A percentile compares a stretch with the other conserved stretches of the same genome.
These are phyloP conservation scores for Hymenochirus boettgeri DNA, from an alignment of 2,113 vertebrate species.

Conservation along the genomic window DNA sequence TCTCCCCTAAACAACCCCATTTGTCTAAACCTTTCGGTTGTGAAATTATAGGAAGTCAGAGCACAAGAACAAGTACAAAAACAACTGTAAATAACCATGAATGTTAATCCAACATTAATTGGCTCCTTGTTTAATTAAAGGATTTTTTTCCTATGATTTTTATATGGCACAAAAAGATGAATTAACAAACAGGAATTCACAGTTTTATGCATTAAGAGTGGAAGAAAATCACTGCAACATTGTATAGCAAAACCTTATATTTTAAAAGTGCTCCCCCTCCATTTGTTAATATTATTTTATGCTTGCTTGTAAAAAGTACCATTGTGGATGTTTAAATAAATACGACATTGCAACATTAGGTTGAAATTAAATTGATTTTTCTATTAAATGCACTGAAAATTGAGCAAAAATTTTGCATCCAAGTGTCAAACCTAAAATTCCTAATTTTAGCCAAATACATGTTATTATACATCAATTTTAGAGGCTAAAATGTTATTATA, in stretches of 20 bases:
- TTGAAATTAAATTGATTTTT: too few relatives aligned
- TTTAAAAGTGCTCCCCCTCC: too few relatives aligned
- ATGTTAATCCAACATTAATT: constrained; percentile 99
- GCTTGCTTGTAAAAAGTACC: too few relatives aligned
- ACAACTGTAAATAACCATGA: constrained; percentile 99
- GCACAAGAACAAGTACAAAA: constrained; percentile 97
- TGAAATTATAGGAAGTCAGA: constrained; percentile 93
- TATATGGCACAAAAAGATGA: constrained; percentile 50
- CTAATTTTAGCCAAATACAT: not conserved
- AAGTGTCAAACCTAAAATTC: too few relatives aligned
- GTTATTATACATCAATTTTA: constrained; percentile 4
- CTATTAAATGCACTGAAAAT: too few relatives aligned
- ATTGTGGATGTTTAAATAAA: too few relatives aligned
- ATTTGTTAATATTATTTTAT: too few relatives aligned
- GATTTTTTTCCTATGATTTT: constrained; percentile 67
- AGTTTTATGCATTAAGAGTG: too few relatives aligned
- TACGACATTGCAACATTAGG: too few relatives aligned
- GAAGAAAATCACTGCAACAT: too few relatives aligned
- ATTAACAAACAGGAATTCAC: constrained; percentile 51
- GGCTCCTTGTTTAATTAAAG: constrained; percentile 88
- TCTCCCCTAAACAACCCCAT: constrained; percentile 95
- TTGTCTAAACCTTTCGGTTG: constrained; percentile 83
- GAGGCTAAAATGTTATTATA: not conserved
- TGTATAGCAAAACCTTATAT: too few relatives aligned
- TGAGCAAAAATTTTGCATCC: too few relatives aligned